phyloP scores from a whole-genome alignment of 2,888 invertebrate species.

The Hermaeophaga mercurialis region DNA sequence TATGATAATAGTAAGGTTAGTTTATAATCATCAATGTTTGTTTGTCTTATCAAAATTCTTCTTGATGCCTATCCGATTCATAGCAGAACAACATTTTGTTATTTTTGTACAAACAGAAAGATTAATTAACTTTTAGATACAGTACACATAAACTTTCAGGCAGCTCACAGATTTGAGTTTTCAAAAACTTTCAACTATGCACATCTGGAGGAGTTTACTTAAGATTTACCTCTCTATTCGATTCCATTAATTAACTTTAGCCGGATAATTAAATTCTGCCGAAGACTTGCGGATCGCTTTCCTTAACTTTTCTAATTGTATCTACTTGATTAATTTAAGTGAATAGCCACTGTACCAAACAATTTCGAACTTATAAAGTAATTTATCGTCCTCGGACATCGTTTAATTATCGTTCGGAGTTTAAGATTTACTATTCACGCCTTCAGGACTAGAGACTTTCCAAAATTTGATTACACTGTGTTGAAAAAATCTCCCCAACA shows the following conservation, averaged over 20 bases:
- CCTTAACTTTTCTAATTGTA: constrained; percentile 46
- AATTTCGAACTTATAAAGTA: constrained; percentile 48
- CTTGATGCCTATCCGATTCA: no score
- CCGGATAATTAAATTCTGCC: constrained; percentile 40
- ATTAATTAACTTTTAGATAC: no score
- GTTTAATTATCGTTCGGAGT: constrained; percentile 46
- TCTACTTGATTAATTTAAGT: constrained; percentile 48
- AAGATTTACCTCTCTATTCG: constrained; percentile 4
- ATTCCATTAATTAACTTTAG: constrained; percentile 27
- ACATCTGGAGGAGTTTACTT: no score
- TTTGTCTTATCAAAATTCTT: no score
- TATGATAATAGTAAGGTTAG: no score
- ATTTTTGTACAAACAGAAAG: no score
- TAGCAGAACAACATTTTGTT: no score
- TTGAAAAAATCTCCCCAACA: neutral
- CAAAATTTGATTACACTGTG: constrained; percentile 13
- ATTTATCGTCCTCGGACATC: constrained; percentile 50
- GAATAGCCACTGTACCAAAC: constrained; percentile 46
- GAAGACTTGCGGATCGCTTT: constrained; percentile 40
- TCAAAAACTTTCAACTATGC: no score
- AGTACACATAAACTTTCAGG: no score
- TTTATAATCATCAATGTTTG: no score
- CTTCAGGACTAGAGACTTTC: constrained; percentile 11
- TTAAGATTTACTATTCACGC: constrained; percentile 43
- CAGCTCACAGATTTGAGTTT: no score